phyloP scores from a whole-genome alignment of 2,888 invertebrate genomes.

The Luperina testacea region DNA sequence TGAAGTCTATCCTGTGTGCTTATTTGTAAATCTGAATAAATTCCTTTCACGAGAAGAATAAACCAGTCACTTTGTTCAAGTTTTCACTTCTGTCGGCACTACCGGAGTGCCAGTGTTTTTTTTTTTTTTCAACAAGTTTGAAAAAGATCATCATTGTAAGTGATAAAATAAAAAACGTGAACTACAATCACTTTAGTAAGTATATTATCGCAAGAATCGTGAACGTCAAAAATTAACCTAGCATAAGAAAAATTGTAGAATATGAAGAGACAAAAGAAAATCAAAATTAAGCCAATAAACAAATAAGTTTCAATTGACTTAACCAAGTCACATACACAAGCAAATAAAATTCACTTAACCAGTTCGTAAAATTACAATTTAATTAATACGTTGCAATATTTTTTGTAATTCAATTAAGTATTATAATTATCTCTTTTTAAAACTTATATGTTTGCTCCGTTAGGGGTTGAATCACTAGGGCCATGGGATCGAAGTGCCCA shows the following conservation, averaged over 20 bases:
- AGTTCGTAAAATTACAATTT: not conserved
- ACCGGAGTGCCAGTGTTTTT: too few relatives aligned
- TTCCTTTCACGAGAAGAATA: too few relatives aligned
- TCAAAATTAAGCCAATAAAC: not conserved
- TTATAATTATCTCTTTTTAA: not conserved
- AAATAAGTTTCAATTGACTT: not conserved
- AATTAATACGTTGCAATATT: not conserved
- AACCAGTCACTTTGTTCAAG: too few relatives aligned
- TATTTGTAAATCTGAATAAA: too few relatives aligned
- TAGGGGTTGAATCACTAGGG: too few relatives aligned
- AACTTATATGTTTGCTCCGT: too few relatives aligned
- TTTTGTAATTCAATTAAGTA: not conserved
- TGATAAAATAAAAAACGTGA: not conserved
- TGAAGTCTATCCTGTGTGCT: too few relatives aligned
- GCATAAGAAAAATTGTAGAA: not conserved
- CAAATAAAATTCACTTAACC: not conserved
- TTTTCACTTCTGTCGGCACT: too few relatives aligned
- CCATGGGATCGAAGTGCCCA: too few relatives aligned
- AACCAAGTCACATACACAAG: not conserved
- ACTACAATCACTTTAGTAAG: not conserved
- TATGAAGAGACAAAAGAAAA: not conserved
- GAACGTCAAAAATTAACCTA: not conserved
- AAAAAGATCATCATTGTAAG: not conserved
- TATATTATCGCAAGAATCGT: not conserved
- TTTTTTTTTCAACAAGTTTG: constrained; percentile 11